Evolutionary conservation across 2,888 invertebrate species (phyloP).

Genomic region (Balanococcus diminutus): DNA sequence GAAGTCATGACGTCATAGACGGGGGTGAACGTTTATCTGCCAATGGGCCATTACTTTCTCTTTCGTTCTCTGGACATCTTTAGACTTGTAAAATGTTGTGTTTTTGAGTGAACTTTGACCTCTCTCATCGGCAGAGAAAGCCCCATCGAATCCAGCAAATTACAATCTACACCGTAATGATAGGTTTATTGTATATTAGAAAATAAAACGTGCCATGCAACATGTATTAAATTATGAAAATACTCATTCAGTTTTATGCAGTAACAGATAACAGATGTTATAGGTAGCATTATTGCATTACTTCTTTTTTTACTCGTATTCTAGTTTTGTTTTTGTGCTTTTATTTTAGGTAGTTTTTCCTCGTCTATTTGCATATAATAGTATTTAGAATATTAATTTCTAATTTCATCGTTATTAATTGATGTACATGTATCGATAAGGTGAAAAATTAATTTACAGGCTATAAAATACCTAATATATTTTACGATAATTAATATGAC

Average conservation of each 20-base stretch:
- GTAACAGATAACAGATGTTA: slow-evolving; percentile 38
- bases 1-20: slow-evolving; percentile 46
- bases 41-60: slow-evolving; percentile 48
- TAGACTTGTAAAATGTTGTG: slow-evolving; percentile 45
- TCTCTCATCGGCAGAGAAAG: slow-evolving; percentile 42
- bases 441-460: slow-evolving; percentile 29
- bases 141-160: slow-evolving; percentile 47
- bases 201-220: slow-evolving; percentile 32
- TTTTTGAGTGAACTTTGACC: slow-evolving; percentile 46
- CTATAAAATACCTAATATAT: too few relatives aligned
- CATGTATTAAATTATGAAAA: slow-evolving; percentile 39
- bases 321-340: not conserved
- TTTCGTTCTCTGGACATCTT: slow-evolving; percentile 43
- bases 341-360: too few relatives aligned
- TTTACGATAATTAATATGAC: slow-evolving; percentile 29
- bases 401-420: not conserved
- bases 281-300: slow-evolving; percentile 21
- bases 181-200: slow-evolving; percentile 46
- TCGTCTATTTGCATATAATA: slow-evolving; percentile 29
- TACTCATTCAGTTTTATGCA: slow-evolving; percentile 36
- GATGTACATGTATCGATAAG: slow-evolving; percentile 31
- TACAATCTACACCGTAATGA: slow-evolving; percentile 45
- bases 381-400: not conserved
- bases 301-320: not conserved
- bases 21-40: slow-evolving; percentile 42